Evolutionary conservation across 2,888 invertebrate species (phyloP), one percentile per base, ranked within the genome.

Genomic region (Copidosoma aretas): DNA sequence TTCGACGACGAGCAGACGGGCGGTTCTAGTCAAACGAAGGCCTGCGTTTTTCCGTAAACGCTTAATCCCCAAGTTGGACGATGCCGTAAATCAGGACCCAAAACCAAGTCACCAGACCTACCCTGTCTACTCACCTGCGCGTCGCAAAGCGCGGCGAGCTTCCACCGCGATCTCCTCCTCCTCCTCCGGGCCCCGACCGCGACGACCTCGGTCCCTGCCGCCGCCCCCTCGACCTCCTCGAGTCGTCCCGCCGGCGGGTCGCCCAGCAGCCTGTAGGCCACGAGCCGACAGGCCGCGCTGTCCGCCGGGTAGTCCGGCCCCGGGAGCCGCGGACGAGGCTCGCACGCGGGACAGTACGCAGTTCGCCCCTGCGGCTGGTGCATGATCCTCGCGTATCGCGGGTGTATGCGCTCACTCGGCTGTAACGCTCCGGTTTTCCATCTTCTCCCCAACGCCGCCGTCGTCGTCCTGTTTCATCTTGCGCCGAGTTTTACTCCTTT

Each of bases 311-410:
- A 53, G 19, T 32, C 41, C 14, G 51, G 22, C 19, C 22, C 22
- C n/a, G 56, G 71, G 65, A 77, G 77, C 66, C 77, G 76, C 71
- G 79, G 68, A 57, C 77, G 80, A 65, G 71, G 77, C 63, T 75
- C 77, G 60, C 77, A 73, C 10, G 76, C 72, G 64, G 75, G 75
- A 61, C 78, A 76, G 69, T 80, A 73, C 64, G 77, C 79, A 69
- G 73, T 80, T 61, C 76, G 76, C n/a, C n/a, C n/a, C n/a, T n/a
- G n/a, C n/a, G n/a, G n/a, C 67, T 77, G 77, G 67, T 79, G 79
- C 80, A 80, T 80, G 66, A 71, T 74, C 71, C 60, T 56, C 10
- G 57, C 41, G 3, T 25, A 17, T n/a, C n/a, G n/a, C n/a, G n/a
- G n/a, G n/a, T n/a, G n/a, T n/a, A n/a, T n/a, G n/a, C n/a, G n/a